Evolutionary conservation across 2,113 vertebrate species (phyloP).

Genomic region (Trochalopteron elliotii): DNA sequence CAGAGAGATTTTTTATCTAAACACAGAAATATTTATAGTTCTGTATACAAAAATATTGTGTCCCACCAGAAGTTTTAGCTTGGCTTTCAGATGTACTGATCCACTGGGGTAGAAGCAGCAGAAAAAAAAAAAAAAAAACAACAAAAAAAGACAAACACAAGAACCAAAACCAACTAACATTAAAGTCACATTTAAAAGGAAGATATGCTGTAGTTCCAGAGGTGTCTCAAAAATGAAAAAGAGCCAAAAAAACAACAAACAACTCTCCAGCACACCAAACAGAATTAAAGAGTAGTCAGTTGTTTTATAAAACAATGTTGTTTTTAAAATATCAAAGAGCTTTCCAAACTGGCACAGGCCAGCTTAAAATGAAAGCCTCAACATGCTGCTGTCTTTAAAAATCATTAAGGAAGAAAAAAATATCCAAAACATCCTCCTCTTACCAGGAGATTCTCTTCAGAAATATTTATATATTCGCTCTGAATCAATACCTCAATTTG

Average conservation of each 20-base stretch:
- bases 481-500: constrained; percentile 33
- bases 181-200: not conserved
- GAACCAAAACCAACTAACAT: not conserved
- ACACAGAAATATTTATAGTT: not conserved
- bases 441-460: not conserved
- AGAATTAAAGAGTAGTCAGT: not conserved
- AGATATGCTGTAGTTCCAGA: not conserved
- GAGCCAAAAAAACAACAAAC: accelerated
- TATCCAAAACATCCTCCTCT: not conserved
- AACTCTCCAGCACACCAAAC: not conserved
- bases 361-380: not conserved
- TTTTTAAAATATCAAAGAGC: not conserved
- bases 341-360: not conserved
- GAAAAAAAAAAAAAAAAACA: not conserved
- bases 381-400: not conserved
- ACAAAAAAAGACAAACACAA: not conserved
- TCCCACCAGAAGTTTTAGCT: not conserved
- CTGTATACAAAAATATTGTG: not conserved
- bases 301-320: not conserved
- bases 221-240: not conserved
- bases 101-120: not conserved
- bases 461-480: constrained; percentile 49
- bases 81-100: not conserved
- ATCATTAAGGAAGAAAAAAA: not conserved
- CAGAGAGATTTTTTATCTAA: not conserved